Evolutionary conservation across 2,113 vertebrate species (phyloP).

Genomic region (Planiliza haematocheilus): DNA sequence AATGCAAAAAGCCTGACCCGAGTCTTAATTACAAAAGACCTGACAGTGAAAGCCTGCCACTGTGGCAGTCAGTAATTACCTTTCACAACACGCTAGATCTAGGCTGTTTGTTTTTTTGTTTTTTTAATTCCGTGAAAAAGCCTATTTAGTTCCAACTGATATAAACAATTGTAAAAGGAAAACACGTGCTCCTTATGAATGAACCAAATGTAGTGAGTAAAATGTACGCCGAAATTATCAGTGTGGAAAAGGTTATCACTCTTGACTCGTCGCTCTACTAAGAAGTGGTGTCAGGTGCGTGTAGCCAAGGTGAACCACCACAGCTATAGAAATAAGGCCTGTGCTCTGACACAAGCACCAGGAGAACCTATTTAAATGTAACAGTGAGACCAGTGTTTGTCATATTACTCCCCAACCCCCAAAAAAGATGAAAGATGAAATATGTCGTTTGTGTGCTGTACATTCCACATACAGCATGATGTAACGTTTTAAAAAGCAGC

Average conservation of each 20-base stretch:
- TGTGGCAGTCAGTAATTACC: conserved; percentile 32
- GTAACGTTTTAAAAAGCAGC: not conserved
- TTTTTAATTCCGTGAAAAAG: not conserved
- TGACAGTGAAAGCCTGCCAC: conserved; percentile 50
- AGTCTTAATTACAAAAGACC: conserved; percentile 62
- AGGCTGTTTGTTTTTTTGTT: too few relatives aligned
- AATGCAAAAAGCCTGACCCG: conserved; percentile 31
- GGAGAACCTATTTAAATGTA: too few relatives aligned
- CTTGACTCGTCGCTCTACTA: not conserved
- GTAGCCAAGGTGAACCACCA: too few relatives aligned
- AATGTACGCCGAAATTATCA: not conserved
- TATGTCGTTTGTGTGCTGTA: not conserved
- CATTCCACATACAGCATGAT: not conserved
- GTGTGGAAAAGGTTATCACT: not conserved
- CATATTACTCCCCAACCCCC: too few relatives aligned
- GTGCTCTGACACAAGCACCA: too few relatives aligned
- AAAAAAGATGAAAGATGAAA: not conserved
- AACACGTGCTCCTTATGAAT: not conserved
- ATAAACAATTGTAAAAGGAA: not conserved
- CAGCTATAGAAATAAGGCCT: too few relatives aligned
- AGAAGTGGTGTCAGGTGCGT: conserved; percentile 28
- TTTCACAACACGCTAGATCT: not conserved
- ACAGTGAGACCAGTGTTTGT: too few relatives aligned
- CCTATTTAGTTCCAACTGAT: not conserved
- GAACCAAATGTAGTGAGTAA: conserved; percentile 10